Evolutionary conservation across 2,113 vertebrate genomes (phyloP).

Genomic region (Xiphias gladius): DNA sequence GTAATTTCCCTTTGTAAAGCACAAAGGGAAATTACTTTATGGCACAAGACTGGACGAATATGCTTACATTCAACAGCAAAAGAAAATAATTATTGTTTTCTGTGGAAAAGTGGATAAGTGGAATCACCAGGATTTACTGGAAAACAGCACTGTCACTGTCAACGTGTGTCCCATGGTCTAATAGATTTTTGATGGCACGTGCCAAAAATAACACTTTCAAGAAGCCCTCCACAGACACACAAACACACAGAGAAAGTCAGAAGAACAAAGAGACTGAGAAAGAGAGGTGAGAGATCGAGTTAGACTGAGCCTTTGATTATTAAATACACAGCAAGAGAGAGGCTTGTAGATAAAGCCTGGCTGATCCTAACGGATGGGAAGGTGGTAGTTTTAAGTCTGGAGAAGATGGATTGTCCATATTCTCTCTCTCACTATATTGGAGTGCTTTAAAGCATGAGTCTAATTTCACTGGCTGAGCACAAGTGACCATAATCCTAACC

Average conservation of each 20-base stretch:
- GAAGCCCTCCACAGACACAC: not conserved
- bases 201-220: not conserved
- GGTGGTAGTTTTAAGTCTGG: constrained; percentile 66
- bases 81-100: no score
- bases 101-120: no score
- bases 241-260: not conserved
- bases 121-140: no score
- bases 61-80: no score
- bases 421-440: constrained; percentile 69
- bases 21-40: no score
- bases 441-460: constrained; percentile 70
- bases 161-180: no score
- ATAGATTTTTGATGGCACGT: not conserved
- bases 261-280: not conserved
- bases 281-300: not conserved
- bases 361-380: constrained; percentile 45
- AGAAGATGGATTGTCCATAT: constrained; percentile 77
- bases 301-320: constrained; percentile 16
- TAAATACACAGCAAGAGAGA: constrained; percentile 35
- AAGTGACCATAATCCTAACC: constrained; percentile 84
- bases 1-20: no score
- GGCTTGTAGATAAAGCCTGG: constrained; percentile 25
- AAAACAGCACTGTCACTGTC: no score
- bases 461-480: constrained; percentile 81
- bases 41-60: no score